A percentile compares a stretch with the other conserved stretches of the same genome.
phyloP scores from a whole-genome alignment of 2,113 vertebrate species.

The Aegotheles bennettii region DNA sequence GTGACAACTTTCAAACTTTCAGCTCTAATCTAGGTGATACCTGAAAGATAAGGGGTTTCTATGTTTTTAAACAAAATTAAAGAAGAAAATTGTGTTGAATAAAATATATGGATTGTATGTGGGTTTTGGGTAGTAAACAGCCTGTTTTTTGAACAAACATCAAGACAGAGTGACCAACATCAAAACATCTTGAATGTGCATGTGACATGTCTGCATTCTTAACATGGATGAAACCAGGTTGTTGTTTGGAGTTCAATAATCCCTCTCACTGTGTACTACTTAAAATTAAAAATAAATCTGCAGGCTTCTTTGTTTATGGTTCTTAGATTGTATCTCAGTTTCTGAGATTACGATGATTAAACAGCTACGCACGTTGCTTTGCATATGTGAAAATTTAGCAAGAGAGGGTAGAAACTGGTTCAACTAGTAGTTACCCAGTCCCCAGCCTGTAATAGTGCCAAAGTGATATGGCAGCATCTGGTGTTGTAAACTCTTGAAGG shows the following conservation, averaged over 20 bases:
- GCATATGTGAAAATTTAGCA: not conserved
- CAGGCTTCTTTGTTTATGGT: not conserved
- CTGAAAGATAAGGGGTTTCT: not conserved
- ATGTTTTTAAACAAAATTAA: not conserved
- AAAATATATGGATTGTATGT: not conserved
- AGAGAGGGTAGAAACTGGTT: not conserved
- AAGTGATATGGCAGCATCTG: not conserved
- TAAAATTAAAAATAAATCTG: not conserved
- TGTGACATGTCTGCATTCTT: not conserved
- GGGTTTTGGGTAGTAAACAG: not conserved
- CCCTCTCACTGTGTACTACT: not conserved
- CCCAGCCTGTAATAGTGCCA: too few relatives aligned
- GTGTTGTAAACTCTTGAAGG: not conserved
- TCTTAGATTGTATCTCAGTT: not conserved
- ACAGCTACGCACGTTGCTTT: not conserved
- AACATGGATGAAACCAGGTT: not conserved
- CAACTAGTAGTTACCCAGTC: not conserved
- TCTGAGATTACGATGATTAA: not conserved
- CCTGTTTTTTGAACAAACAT: not conserved
- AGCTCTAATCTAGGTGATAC: not conserved
- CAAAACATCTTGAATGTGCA: not conserved
- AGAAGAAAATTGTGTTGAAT: not conserved
- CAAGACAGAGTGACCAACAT: not conserved
- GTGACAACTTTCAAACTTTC: not conserved
- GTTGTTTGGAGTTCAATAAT: not conserved